These are phyloP conservation scores for Hyles lineata DNA, from an alignment of 2,888 invertebrate genomes.

Conservation along the genomic window DNA sequence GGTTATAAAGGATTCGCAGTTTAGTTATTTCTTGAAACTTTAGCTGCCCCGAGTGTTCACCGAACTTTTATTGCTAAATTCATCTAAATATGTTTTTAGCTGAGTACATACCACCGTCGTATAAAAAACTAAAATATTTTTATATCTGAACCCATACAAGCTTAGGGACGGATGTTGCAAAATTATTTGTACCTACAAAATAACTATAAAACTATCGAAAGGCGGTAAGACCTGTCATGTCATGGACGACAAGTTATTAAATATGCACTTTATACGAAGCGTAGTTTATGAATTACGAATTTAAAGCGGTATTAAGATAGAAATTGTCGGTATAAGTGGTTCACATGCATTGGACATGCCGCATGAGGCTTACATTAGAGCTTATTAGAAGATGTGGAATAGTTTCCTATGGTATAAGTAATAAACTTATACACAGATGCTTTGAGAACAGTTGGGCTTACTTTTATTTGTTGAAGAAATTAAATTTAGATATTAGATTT, in stretches of 20 bases:
- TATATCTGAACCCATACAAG: too few species aligned
- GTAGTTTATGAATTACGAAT: background rate
- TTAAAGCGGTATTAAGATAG: background rate
- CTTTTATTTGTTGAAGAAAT: too few species aligned
- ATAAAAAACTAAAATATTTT: too few species aligned
- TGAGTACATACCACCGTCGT: too few species aligned
- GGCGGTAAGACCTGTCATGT: background rate
- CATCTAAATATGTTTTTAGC: too few species aligned
- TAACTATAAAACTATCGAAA: background rate
- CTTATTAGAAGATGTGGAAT: constrained; percentile 42
- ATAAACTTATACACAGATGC: constrained; percentile 24
- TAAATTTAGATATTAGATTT: too few species aligned
- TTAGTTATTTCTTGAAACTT: too few species aligned
- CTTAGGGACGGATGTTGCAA: too few species aligned
- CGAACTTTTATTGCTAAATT: too few species aligned
- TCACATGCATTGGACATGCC: background rate
- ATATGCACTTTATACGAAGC: background rate
- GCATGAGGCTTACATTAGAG: constrained; percentile 40
- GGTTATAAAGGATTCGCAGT: too few species aligned
- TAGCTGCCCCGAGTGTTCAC: too few species aligned
- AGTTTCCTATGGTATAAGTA: constrained; percentile 29
- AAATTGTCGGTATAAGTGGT: background rate
- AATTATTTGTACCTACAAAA: too few species aligned
- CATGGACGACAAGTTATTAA: constrained; percentile 9
- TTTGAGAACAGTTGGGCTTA: background rate